Evolutionary conservation across 2,888 invertebrate genomes (phyloP), one percentile per base, ranked within the genome.

Genomic region (Cheilosia vernalis): DNA sequence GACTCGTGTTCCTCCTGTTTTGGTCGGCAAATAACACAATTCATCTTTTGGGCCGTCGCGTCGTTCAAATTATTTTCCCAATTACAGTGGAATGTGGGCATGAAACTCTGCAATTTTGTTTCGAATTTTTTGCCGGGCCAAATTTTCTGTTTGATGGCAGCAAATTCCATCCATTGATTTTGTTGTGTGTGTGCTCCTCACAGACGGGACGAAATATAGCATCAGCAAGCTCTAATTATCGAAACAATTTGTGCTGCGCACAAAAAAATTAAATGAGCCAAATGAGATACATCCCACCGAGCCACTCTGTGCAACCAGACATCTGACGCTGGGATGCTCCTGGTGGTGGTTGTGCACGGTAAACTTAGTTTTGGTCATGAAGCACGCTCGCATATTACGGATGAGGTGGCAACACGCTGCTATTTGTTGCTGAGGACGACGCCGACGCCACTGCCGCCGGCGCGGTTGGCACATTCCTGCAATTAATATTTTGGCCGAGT

Each of bases 161-260:
- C 64, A 15, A 58, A 80, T 80, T 74, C 69, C 69, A 56, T 55
- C 49, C 47, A 67, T 58, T 47, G 55, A 53, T 82, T 33, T 37
- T 30, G 58, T 56, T 27, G 37, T 1, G 55, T 17, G 17, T 19
- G 19, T 47, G 47, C 9, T 47, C n/a, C 15, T 24, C 74, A 15
- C 24, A 51, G 24, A 24, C 51, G 21, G 15, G 42, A 33, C 70
- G 53, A 64, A 81, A 53, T 76, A 70, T 80, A 40, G 64, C 74
- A 61, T 61, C 80, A 80, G 84, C 70, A 76, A 72, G 70, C 76
- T 85, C 76, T 85, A 85, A 85, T 85, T 85, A 85, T 85, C 76
- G 85, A 80, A 84, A 84, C 80, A 80, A 84, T 80, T 84, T 74
- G 58, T 72, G 33, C 51, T 30, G 33, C 56, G 60, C 15, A 24